Evolutionary conservation across 2,797 vertebrate species (phyloP).

Genomic region (Danio kyathit): DNA sequence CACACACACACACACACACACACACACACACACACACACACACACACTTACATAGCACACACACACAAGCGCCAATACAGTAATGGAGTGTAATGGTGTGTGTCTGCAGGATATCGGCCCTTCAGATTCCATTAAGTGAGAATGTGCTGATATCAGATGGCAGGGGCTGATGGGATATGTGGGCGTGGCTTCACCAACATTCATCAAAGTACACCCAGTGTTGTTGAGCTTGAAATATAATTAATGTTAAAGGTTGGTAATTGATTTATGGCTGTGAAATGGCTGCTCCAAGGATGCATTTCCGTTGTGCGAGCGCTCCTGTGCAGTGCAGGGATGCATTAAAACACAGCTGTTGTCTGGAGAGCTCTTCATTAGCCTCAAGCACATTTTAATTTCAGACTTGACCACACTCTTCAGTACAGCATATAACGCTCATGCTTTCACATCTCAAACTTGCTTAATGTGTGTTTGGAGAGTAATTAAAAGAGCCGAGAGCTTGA

Average conservation of each 20-base stretch:
- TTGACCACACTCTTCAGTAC: conserved; percentile 57
- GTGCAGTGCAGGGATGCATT: conserved; percentile 47
- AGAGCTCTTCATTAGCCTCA: conserved; percentile 63
- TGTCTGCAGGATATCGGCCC: conserved; percentile 53
- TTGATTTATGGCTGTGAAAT: conserved; percentile 58
- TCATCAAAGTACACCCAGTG: conserved; percentile 36
- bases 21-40: background rate
- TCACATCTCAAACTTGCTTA: conserved; percentile 47
- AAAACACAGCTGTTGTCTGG: conserved; percentile 61
- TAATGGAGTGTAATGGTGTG: conserved; percentile 58
- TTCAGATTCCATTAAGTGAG: conserved; percentile 51
- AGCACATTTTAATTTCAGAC: conserved; percentile 63
- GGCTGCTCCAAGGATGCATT: conserved; percentile 48
- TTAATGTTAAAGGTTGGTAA: conserved; percentile 63
- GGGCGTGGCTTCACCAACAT: conserved; percentile 40
- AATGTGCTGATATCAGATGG: conserved; percentile 51
- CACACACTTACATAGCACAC: no score
- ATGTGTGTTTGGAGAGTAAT: conserved; percentile 43
- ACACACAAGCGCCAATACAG: conserved; percentile 14
- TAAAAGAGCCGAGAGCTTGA: conserved; percentile 16
- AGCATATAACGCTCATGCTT: conserved; percentile 44
- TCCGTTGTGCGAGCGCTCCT: conserved; percentile 10
- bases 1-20: conserved; percentile 6
- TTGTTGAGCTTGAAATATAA: conserved; percentile 54
- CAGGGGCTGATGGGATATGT: conserved; percentile 54